A percentile compares a stretch with the other conserved stretches of the same genome.
phyloP scores from a whole-genome alignment of 2,888 invertebrate species.

The Drosophila pseudotakahashii region DNA sequence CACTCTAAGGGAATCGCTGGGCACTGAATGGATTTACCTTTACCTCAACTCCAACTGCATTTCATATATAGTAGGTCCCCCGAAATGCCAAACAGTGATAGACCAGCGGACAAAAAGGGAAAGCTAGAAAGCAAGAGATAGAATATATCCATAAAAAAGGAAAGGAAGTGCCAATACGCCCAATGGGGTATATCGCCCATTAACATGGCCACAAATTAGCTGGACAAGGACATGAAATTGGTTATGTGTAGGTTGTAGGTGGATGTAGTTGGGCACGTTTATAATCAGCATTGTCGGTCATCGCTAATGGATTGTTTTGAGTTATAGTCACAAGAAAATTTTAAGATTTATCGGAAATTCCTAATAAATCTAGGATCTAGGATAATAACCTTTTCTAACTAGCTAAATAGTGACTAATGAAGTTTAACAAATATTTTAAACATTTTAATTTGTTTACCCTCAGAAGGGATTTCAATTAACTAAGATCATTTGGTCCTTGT shows the following conservation, averaged over 20 bases:
- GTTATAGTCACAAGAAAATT: not conserved
- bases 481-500: too few relatives aligned
- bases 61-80: slow-evolving; percentile 14
- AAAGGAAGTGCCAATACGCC: slow-evolving; percentile 17
- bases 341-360: too few relatives aligned
- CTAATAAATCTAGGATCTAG: too few relatives aligned
- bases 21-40: slow-evolving; percentile 43
- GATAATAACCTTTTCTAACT: too few relatives aligned
- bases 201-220: slow-evolving; percentile 59
- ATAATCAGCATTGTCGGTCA: slow-evolving; percentile 47
- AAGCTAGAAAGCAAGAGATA: slow-evolving; percentile 17
- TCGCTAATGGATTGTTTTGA: slow-evolving; percentile 51
- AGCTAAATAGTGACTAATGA: too few relatives aligned
- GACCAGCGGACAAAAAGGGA: slow-evolving; percentile 7
- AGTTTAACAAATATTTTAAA: too few relatives aligned
- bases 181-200: slow-evolving; percentile 45
- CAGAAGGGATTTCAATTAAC: not conserved
- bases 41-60: slow-evolving; percentile 38
- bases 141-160: slow-evolving; percentile 2
- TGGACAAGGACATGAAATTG: slow-evolving; percentile 28
- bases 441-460: not conserved
- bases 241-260: slow-evolving; percentile 14
- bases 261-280: not conserved
- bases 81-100: slow-evolving; percentile 33
- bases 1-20: slow-evolving; percentile 23